phyloP scores from a whole-genome alignment of 1,140 invertebrate genomes.

The Dendrolimus kikuchii region DNA sequence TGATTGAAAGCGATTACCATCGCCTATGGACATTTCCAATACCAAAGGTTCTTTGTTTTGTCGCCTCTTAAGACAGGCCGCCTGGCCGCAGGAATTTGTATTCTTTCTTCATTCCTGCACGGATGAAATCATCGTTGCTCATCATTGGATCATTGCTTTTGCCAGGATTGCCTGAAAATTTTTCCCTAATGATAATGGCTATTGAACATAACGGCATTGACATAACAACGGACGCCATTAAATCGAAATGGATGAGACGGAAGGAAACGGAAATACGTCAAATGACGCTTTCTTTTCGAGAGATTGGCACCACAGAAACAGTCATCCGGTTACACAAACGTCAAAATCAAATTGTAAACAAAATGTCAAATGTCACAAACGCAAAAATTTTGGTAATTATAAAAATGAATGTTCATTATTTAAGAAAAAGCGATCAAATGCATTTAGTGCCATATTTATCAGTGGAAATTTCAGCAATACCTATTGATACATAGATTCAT shows the following conservation, averaged over 20 bases:
- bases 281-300: no score
- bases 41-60: no score
- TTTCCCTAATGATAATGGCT: conserved; percentile 15
- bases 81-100: no score
- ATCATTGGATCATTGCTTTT: conserved; percentile 12
- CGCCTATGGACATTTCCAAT: no score
- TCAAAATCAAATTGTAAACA: background rate
- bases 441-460: conserved; percentile 31
- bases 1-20: no score
- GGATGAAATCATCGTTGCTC: no score
- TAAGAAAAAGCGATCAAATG: conserved; percentile 19
- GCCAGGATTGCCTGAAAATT: conserved; percentile 13
- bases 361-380: no score
- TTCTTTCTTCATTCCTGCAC: no score
- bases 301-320: conserved; percentile 9
- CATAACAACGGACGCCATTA: conserved; percentile 21
- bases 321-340: background rate
- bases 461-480: conserved; percentile 17
- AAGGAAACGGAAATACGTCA: no score
- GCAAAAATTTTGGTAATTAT: no score
- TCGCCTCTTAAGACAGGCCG: no score
- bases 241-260: conserved; percentile 22
- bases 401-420: no score
- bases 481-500: conserved; percentile 42
- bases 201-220: conserved; percentile 11